Base-by-base conservation (phyloP, 2,888 invertebrate species). In the Caenorhabditis panamensis region DNA sequence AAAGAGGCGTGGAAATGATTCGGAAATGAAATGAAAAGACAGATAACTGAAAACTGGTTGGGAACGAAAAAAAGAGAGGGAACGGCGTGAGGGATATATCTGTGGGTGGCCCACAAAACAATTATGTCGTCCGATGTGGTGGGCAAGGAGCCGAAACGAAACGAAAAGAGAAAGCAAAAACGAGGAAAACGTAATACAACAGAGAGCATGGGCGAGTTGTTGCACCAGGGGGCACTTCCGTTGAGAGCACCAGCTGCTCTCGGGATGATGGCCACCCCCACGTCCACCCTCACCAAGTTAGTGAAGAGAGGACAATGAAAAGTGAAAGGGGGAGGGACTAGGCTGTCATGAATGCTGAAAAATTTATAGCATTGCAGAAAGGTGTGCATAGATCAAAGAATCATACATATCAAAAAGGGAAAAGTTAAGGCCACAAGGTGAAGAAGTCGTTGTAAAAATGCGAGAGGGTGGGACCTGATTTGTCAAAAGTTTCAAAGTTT, bases 171-270 rank as follows among this genome's bases (percentile, higher is more conserved):
- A n/a, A 53, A 44, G 59, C 26, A 73, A 59, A 66, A 66, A 36
- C 28, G 58, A 47, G 31, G 26, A 76, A 76, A 76, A 76, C 66
- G 67, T 67, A 67, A 67, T 67, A 76, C 75, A 76, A 67, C 51
- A 66, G 54, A 47, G 64, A 28, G 47, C 28, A 36, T 24, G 58
- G 68, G 22, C 41, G 54, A 67, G 58, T 58, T 64, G 73, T 64
- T 63, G 73, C 63, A 73, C 63, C 56, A 64, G n/a, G n/a, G n/a
- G n/a, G n/a, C n/a, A n/a, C 64, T 72, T 64, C 73, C 73, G 64
- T 58, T 58, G 62, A 47, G 71, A n/a, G n/a, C n/a, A n/a, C n/a
- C 20, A 26, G 18, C 54, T 26, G 26, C n/a, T 11, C 36, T n/a
- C n/a, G n/a, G n/a, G n/a, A 36, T 11, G 6, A 36, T n/a, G 24